Conservation (phyloP, 2,888 invertebrate genomes). For the Tenthredo distinguenda region DNA sequence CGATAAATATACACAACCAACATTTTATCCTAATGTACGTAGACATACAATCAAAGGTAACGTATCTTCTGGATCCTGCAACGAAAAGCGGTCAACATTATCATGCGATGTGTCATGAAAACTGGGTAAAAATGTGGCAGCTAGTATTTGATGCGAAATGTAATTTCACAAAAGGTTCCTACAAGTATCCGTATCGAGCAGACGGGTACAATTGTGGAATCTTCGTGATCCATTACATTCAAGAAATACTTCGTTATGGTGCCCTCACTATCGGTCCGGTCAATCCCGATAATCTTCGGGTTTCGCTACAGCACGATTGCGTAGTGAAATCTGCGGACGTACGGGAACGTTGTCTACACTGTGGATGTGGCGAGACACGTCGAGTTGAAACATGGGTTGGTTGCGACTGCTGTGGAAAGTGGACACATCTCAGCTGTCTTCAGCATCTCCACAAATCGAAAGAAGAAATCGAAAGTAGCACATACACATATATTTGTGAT, state of each 20-base stretch:
- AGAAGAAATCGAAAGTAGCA: not conserved
- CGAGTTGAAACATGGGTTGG: too few relatives aligned
- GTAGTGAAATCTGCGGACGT: conserved; percentile 32
- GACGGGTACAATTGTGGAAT: conserved; percentile 55
- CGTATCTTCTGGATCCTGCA: conserved; percentile 24
- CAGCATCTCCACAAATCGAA: too few relatives aligned
- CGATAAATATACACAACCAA: conserved; percentile 26
- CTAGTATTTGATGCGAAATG: conserved; percentile 22
- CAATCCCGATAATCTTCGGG: conserved; percentile 31
- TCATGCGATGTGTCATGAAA: not conserved
- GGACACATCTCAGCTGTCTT: too few relatives aligned
- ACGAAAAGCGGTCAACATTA: not conserved
- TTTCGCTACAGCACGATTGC: conserved; percentile 24
- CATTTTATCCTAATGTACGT: conserved; percentile 39
- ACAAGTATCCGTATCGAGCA: conserved; percentile 33
- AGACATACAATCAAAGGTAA: not conserved
- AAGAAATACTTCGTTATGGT: conserved; percentile 28
- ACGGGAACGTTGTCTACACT: conserved; percentile 25
- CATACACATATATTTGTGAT: not conserved
- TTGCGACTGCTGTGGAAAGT: too few relatives aligned
- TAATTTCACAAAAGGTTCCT: not conserved
- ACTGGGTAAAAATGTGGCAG: not conserved
- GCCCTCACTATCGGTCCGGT: not conserved
- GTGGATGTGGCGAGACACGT: too few relatives aligned
- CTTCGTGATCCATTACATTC: conserved; percentile 51